Conservation (phyloP, 2,797 vertebrate species). For the Rhyacichthys aspro region DNA sequence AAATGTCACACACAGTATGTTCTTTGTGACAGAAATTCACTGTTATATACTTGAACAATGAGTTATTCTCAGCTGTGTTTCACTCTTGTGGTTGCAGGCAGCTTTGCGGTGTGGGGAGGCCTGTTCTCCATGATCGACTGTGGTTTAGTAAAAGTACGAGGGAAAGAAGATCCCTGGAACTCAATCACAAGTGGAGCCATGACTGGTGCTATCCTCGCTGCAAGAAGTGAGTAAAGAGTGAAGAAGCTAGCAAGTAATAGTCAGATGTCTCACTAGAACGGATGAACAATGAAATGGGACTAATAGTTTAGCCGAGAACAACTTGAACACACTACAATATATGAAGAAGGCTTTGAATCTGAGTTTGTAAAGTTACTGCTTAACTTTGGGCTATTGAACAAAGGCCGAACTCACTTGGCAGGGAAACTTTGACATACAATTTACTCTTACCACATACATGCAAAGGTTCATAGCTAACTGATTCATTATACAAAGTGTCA, state of each 20-base stretch:
- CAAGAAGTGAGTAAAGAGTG: slow-evolving; percentile 88
- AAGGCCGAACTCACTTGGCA: too few species aligned
- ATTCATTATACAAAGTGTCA: too few species aligned
- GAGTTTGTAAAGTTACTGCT: too few species aligned
- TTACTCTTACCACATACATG: too few species aligned
- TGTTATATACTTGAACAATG: background rate
- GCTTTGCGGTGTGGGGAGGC: slow-evolving; percentile 97
- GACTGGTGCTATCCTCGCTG: slow-evolving; percentile 95
- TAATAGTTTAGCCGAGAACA: too few species aligned
- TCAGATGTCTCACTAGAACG: slow-evolving; percentile 3
- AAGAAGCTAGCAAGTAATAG: slow-evolving; percentile 1
- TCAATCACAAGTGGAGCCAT: slow-evolving; percentile 97
- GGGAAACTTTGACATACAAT: too few species aligned
- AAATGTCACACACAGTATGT: background rate
- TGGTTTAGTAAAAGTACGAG: slow-evolving; percentile 91
- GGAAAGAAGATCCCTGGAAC: slow-evolving; percentile 98
- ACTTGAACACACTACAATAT: too few species aligned
- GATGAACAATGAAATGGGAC: too few species aligned
- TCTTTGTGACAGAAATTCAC: background rate
- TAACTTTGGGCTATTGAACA: too few species aligned
- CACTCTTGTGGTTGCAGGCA: slow-evolving; percentile 79
- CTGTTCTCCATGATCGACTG: slow-evolving; percentile 99
- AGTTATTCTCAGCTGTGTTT: background rate
- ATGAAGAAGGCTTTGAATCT: too few species aligned
- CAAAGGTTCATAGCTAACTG: background rate